Evolutionary conservation across 2,113 vertebrate species (phyloP), one percentile per base, ranked within the genome.

Genomic region (Carlito syrichta): DNA sequence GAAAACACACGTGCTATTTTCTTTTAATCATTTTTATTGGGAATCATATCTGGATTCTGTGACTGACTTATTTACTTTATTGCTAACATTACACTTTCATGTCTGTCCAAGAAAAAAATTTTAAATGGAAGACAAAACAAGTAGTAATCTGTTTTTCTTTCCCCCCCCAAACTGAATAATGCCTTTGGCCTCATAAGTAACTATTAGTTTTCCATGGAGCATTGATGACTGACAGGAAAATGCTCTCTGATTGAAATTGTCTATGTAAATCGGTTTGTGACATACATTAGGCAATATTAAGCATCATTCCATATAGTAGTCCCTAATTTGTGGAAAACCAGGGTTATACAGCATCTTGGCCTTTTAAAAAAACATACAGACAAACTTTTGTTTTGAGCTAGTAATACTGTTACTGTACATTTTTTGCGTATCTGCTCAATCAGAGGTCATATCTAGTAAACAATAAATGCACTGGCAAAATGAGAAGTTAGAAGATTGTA

Each of bases 41-140:
- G 95, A 96, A 52, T 97, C 2, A 69, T 74, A 91, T 85, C 77
- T 97, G 69, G 76, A 96, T 96, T 98, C 76, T 88, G 25, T 92
- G 77, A 79, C 95, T 96, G 89, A 74, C 77, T 88, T 40, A 50
- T 30, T 96, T 84, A 88, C 93, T 97, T 45, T 32, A 71, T 93
- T 98, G 97, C 96, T 98, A 98, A 98, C 97, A 86, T 93, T 97
- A 97, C 48, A 91, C 77, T 98, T 97, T 97, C 86, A 97, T 98
- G 98, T 97, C 93, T 97, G 82, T 95, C 95, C 83, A 98, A 98
- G 96, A 98, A 98, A 81, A 78, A 95, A 98, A 74, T 92, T 97
- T 97, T 85, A 45, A 98, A 97, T 98, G 76, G 95, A 97, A 93
- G 95, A 45, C 84, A 30, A 97, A 98, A 98, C 85, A 92, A 85